Evolutionary conservation across 2,113 vertebrate genomes (phyloP).

Genomic region (Sceloporus undulatus): DNA sequence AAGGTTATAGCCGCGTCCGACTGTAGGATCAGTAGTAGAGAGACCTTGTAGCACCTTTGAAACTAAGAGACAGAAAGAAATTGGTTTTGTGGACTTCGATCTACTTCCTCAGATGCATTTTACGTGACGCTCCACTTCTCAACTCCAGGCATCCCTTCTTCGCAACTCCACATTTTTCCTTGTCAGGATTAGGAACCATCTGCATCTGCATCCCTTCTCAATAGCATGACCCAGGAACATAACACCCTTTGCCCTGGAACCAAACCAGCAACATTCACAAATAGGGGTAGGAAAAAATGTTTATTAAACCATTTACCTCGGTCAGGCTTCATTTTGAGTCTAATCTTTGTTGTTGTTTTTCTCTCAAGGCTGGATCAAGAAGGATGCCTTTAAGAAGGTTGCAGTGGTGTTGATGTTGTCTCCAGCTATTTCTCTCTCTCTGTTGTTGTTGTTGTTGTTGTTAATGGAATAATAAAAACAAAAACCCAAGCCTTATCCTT

Average conservation of each 20-base stretch:
- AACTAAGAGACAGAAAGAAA: too few relatives aligned
- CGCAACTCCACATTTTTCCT: background rate
- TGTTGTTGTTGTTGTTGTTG: background rate
- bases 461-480: background rate
- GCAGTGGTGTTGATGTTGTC: constrained; percentile 30
- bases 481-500: background rate
- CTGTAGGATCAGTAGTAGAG: too few relatives aligned
- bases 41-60: too few relatives aligned
- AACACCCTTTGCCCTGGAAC: background rate
- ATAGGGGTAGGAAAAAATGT: background rate
- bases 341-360: constrained; percentile 48
- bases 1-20: too few relatives aligned
- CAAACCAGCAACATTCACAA: background rate
- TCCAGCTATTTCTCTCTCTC: constrained; percentile 6
- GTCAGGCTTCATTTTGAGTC: constrained; percentile 93
- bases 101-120: too few relatives aligned
- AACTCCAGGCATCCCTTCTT: rapidly evolving
- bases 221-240: background rate
- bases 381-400: constrained; percentile 30
- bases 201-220: too few relatives aligned
- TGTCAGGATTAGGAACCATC: background rate
- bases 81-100: too few relatives aligned
- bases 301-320: constrained; percentile 84
- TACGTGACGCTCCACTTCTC: too few relatives aligned
- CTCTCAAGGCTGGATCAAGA: constrained; percentile 27